Evolutionary conservation across 2,888 invertebrate genomes (phyloP), one percentile per base, ranked within the genome.

Genomic region (Halictus ligatus): DNA sequence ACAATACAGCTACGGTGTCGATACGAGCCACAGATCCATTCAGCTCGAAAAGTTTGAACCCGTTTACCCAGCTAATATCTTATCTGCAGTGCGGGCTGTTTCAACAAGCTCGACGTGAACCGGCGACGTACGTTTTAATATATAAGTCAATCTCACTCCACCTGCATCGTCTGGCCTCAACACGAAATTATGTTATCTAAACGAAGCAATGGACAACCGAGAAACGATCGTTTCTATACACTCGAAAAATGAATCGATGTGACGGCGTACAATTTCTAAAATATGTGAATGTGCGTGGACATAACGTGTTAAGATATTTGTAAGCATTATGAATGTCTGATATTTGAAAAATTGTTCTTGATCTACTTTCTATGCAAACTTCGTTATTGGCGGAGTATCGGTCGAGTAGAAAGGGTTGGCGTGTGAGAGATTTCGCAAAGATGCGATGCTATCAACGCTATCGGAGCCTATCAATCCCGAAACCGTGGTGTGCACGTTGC

Each of bases 381-480:
- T 35, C 5, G 5, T 35, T 4, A 35, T 35, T 35, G 5, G 35
- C 5, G 0, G 35, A 43, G 15, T 48, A 15, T 48, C 15, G 15
- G 15, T 48, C 15, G 48, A 48, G 48, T 48, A 12, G 12, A 12
- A 58, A n/a, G 58, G 4, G n/a, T 10, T 10, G n/a, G 58, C 12
- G 8, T n/a, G 5, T 4, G 21, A 40, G 40, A 69, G 40, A 69
- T 69, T 21, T 40, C 21, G 8, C 64, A 29, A 18, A 18, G 64
- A 64, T 29, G 64, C 64, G 7, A 29, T 18, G 29, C 7, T 29
- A 64, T 29, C 29, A 29, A 18, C 18, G 18, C 29, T 6, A 83
- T 88, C 80, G 71, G 83, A 83, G 48, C 60, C 85, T 69, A 85
- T 88, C 80, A 54, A 13, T 18, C 29, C 72, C 76, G 43, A 60